Percentiles rank a stretch among this genome's conserved stretches.
phyloP scores from a whole-genome alignment of 1,140 invertebrate species.

The Drosophila repletoides region DNA sequence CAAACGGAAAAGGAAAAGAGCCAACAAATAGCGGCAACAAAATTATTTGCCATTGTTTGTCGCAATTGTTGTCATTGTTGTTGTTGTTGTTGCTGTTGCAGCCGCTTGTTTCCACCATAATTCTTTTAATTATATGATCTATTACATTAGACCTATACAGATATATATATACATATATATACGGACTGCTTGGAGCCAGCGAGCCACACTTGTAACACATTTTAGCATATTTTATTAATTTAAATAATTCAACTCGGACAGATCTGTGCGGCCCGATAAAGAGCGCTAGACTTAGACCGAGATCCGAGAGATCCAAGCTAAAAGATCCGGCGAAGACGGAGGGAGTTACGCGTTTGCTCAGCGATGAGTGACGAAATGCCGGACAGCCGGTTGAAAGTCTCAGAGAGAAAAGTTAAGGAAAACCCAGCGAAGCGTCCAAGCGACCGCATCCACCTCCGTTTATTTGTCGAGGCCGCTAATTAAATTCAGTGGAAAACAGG shows the following conservation, averaged over 20 bases:
- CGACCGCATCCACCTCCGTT: conserved; percentile 76
- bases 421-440: conserved; percentile 73
- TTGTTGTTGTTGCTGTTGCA: conserved; percentile 28
- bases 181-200: too few species aligned
- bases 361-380: conserved; percentile 65
- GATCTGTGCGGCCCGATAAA: conserved; percentile 58
- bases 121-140: conserved; percentile 81
- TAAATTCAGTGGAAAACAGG: conserved; percentile 77
- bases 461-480: conserved; percentile 64
- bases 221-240: conserved; percentile 81
- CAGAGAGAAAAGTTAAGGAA: conserved; percentile 34
- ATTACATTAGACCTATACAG: conserved; percentile 53
- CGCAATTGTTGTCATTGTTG: conserved; percentile 62
- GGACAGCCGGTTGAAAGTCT: conserved; percentile 37
- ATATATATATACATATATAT: conserved; percentile 51
- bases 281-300: not conserved
- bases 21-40: conserved; percentile 32
- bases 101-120: conserved; percentile 66
- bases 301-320: not conserved
- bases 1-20: conserved; percentile 50
- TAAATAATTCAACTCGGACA: conserved; percentile 68
- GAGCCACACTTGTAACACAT: conserved; percentile 81
- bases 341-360: conserved; percentile 51
- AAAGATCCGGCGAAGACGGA: not conserved
- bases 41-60: conserved; percentile 75